phyloP scores from a whole-genome alignment of 2,888 invertebrate genomes.

The Mythimna lalbum region DNA sequence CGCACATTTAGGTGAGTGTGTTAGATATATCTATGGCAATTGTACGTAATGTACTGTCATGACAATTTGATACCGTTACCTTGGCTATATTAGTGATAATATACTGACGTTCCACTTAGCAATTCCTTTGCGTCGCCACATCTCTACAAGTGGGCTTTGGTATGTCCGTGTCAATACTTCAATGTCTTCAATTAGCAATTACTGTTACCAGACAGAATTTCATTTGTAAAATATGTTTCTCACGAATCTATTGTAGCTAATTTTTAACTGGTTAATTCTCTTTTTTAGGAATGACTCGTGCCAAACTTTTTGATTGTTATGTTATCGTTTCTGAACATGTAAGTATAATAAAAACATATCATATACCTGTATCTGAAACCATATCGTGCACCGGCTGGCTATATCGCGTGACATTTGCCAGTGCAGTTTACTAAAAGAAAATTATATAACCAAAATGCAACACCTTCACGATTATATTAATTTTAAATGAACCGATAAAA shows the following conservation, averaged over 20 bases:
- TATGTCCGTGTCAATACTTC: slow-evolving; percentile 21
- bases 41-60: slow-evolving; percentile 57
- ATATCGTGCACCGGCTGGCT: not conserved
- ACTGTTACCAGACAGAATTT: slow-evolving; percentile 6
- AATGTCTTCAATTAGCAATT: slow-evolving; percentile 4
- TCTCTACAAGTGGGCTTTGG: slow-evolving; percentile 31
- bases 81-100: slow-evolving; percentile 71
- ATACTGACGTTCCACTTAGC: slow-evolving; percentile 69
- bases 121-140: slow-evolving; percentile 33
- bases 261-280: not conserved
- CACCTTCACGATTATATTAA: slow-evolving; percentile 20
- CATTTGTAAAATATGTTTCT: not conserved
- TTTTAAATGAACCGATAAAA: slow-evolving; percentile 33
- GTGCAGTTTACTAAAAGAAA: slow-evolving; percentile 24
- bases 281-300: no score
- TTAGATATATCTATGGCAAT: slow-evolving; percentile 60
- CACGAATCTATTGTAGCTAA: not conserved
- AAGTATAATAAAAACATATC: not conserved
- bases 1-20: slow-evolving; percentile 69
- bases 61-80: slow-evolving; percentile 75
- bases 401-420: slow-evolving; percentile 27
- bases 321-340: slow-evolving; percentile 6
- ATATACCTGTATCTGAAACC: not conserved
- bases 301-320: slow-evolving; percentile 7
- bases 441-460: slow-evolving; percentile 33